Conservation (phyloP, 2,113 vertebrate genomes). For the Leuciscus idus region DNA sequence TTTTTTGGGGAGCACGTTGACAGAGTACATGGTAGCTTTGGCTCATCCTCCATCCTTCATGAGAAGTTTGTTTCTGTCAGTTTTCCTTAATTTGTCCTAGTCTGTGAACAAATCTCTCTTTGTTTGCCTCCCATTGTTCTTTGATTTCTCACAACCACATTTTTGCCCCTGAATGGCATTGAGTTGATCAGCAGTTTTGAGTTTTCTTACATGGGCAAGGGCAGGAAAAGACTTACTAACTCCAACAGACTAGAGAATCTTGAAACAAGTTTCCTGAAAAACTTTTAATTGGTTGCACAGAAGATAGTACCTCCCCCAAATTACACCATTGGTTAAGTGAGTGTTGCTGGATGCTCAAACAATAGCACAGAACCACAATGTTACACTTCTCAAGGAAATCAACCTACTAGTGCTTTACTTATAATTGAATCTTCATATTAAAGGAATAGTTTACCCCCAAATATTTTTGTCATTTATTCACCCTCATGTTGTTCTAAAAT, state of each 20-base stretch:
- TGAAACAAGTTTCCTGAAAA: no score
- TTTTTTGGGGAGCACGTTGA: not conserved
- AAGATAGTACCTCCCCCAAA: not conserved
- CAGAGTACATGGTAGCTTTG: conserved; percentile 65
- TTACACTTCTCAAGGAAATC: no score
- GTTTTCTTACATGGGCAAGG: conserved; percentile 42
- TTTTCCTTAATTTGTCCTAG: conserved; percentile 77
- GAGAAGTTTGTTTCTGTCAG: conserved; percentile 76
- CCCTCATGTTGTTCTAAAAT: no score
- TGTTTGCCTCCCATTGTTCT: conserved; percentile 73
- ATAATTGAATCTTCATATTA: no score
- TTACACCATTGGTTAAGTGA: not conserved
- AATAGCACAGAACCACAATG: not conserved
- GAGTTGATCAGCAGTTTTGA: conserved; percentile 67
- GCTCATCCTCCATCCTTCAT: conserved; percentile 60
- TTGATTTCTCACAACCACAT: conserved; percentile 63
- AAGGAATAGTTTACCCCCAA: no score
- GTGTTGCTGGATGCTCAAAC: not conserved
- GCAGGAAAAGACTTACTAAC: not conserved
- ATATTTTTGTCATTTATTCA: no score
- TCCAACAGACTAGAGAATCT: not conserved
- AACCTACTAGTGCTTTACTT: no score
- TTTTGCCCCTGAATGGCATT: conserved; percentile 67
- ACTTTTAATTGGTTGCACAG: not conserved
- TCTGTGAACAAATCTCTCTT: conserved; percentile 81